Base-by-base conservation (phyloP, 2,888 invertebrate species). In the Trichopoda pennipes region DNA sequence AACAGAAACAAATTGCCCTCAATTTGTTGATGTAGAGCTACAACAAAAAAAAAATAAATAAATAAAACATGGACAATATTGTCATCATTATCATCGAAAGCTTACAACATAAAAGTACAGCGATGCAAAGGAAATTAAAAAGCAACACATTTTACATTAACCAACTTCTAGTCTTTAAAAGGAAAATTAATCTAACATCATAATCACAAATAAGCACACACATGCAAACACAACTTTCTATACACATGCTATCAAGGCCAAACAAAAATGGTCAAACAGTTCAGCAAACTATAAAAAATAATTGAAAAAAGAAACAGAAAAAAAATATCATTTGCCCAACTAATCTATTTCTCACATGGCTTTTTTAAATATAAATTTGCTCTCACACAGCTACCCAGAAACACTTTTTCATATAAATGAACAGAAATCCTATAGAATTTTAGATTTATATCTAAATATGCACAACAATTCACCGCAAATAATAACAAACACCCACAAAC, bases 361-460 rank as follows among this genome's bases (percentile, higher is more conserved):
- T 19, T 17, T 73, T 73, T 53, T 38, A 17, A 61, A 17, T 16
- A 19, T 17, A 35, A 21, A 51, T 9, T 51, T 51, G 12, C 35
- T 19, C 23, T 3, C 63, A 19, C 21, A 38, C 51, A 17, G 1
- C 17, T 17, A 53, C 23, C 32, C 35, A 8, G 28, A 47, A 42
- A 14, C 14, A 42, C 42, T 42, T 42, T 12, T 12, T 42, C 42
- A 16, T 3, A 42, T 4, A 42, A 9, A 42, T n/a, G 42, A 53
- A 73, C 47, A 44, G 47, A 61, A 60, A 53, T 47, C 35, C 55
- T 55, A 61, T 73, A 73, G 38, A 55, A 73, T 60, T 60, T 42
- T 38, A 79, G 51, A 79, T 79, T 75, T 69, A 63, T 56, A 69
- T 68, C 77, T 73, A 69, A 77, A 73, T 76, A 56, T 76, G 53